Evolutionary conservation across 1,140 invertebrate genomes (phyloP), one percentile per base, ranked within the genome.

Genomic region (Metopolophium dirhodum): DNA sequence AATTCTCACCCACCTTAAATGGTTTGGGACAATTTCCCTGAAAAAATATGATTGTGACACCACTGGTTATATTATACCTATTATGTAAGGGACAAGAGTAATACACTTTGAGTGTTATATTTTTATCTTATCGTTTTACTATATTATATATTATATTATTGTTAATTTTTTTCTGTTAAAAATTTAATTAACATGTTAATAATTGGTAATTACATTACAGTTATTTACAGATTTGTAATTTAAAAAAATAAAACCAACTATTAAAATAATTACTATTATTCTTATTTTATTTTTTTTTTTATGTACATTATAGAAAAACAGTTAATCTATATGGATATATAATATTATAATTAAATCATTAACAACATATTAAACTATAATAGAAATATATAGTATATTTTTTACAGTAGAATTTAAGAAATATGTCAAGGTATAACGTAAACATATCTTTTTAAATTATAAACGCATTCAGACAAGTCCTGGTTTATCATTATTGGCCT

Each of bases 401-500:
- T 90, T n/a, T 49, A 93, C 83, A 90, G 23, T 35, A 18, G 87
- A 54, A 82, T 82, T 82, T 18, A 41, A 37, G n/a, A 26, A 89
- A 4, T 51, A 57, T 57, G 37, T 37, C 9, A 7, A 26, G 68
- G 45, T 47, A 26, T 35, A 41, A 86, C 1, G 85, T 4, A 82
- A 37, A 35, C 51, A 49, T 47, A 91, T 57, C 83, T 94, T 88
- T 49, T 49, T 14, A 14, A 49, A 49, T 14, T 49, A 14, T 49
- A 49, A 49, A 87, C 94, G 57, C 94, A 95, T 94, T 95, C 94
- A 98, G 97, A 97, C 97, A 95, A 94, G 99, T 94, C 98, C 98
- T 90, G 99, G 98, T 37, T 95, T 99, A 37, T 99, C 99, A 1
- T 96, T 99, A 1, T 96, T 99, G 51, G 99, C 98, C 0, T 99